These are phyloP conservation scores for Drosophila tsacasi DNA, from an alignment of 1,140 invertebrate genomes.

Conservation along the genomic window DNA sequence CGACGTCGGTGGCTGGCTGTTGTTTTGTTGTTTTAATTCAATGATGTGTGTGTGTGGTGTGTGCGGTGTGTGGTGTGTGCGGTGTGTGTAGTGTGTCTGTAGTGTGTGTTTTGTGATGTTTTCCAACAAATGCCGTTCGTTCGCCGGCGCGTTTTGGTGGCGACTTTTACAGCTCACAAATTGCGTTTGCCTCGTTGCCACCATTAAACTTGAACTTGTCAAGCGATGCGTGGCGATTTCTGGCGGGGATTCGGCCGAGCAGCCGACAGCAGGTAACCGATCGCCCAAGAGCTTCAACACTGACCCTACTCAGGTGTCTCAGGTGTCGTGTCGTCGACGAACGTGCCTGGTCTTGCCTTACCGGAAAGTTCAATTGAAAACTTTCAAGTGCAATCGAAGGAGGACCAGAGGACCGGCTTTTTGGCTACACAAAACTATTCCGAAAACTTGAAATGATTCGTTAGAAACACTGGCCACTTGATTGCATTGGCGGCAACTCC, in stretches of 20 bases:
- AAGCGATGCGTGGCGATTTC: conserved; percentile 61
- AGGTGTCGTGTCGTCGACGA: conserved; percentile 10
- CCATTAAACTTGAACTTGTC: conserved; percentile 77
- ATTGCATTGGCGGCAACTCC: conserved; percentile 5
- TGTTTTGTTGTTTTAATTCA: conserved; percentile 7
- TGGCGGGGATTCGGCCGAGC: neutral
- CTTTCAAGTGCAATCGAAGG: conserved; percentile 65
- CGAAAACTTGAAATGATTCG: conserved; percentile 61
- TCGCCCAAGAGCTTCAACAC: conserved; percentile 19
- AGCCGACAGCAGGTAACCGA: conserved; percentile 23
- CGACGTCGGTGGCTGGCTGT: conserved; percentile 23
- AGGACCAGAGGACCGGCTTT: neutral
- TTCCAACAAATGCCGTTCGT: conserved; percentile 56
- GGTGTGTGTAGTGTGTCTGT: no score
- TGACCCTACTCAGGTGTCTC: conserved; percentile 41
- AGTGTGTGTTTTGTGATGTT: neutral
- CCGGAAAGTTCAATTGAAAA: conserved; percentile 65
- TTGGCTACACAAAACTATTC: conserved; percentile 31
- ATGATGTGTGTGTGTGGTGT: neutral
- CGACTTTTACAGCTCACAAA: conserved; percentile 50
- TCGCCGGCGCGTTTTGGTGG: conserved; percentile 40
- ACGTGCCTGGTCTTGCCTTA: neutral
- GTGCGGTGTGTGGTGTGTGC: neutral
- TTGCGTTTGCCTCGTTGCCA: conserved; percentile 36
- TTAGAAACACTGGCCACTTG: conserved; percentile 54